phyloP scores from a whole-genome alignment of 2,888 invertebrate species.

The Mythimna ferrago region DNA sequence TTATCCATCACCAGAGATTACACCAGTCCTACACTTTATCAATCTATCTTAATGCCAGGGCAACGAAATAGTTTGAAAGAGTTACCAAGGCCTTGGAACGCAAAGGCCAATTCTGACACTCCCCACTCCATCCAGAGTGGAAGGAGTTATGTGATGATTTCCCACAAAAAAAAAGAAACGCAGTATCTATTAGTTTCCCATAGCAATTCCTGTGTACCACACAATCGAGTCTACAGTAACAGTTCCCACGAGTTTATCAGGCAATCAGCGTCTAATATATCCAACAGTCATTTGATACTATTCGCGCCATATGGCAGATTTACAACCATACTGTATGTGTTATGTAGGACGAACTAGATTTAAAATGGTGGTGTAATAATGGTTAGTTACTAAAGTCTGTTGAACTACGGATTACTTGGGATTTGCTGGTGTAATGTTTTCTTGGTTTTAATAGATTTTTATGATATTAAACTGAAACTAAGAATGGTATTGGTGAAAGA shows the following conservation, averaged over 20 bases:
- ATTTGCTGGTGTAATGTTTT: background rate
- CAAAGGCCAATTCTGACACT: too few relatives aligned
- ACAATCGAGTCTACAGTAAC: conserved; percentile 21
- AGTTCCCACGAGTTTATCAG: conserved; percentile 60
- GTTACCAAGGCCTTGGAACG: too few relatives aligned
- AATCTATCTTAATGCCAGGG: too few relatives aligned
- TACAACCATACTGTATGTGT: conserved; percentile 4
- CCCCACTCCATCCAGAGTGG: too few relatives aligned
- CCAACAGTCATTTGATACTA: conserved; percentile 50
- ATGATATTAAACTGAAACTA: background rate
- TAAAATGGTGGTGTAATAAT: conserved; percentile 37
- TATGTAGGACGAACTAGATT: conserved; percentile 33
- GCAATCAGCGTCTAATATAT: conserved; percentile 42
- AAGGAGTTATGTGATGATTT: too few relatives aligned
- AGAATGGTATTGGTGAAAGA: background rate
- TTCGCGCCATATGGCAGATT: conserved; percentile 40
- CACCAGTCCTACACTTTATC: background rate
- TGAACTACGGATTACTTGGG: background rate
- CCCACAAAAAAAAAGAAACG: background rate
- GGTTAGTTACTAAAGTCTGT: conserved; percentile 9
- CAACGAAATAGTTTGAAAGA: too few relatives aligned
- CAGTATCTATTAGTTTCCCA: conserved; percentile 20
- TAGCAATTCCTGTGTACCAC: conserved; percentile 1
- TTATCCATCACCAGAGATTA: background rate
- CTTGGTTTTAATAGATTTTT: background rate